Evolutionary conservation across 2,888 invertebrate species (phyloP).

Genomic region (Ennomos erosarius): DNA sequence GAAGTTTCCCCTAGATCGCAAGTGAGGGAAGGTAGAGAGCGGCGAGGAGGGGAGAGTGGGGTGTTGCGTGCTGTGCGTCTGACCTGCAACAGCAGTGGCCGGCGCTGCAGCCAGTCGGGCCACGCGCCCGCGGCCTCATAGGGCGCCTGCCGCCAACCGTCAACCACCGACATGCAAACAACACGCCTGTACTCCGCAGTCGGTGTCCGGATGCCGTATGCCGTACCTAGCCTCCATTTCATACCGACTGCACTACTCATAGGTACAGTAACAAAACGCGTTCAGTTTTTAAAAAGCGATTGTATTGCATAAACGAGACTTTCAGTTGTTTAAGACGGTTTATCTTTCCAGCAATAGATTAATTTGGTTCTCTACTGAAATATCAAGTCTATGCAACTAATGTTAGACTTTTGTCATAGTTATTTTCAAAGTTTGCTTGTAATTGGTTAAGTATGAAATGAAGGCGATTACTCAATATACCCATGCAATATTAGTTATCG

Average conservation of each 20-base stretch:
- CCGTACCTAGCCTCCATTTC: slow-evolving; percentile 46
- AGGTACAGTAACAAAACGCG: background rate
- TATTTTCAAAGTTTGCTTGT: background rate
- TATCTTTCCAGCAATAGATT: background rate
- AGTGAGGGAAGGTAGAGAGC: background rate
- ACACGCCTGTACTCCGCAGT: slow-evolving; percentile 72
- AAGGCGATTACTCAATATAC: slow-evolving; percentile 59
- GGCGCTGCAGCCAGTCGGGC: slow-evolving; percentile 87
- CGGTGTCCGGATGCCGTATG: slow-evolving; percentile 45
- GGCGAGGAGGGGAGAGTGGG: slow-evolving; percentile 16
- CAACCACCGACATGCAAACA: slow-evolving; percentile 82
- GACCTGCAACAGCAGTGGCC: slow-evolving; percentile 95
- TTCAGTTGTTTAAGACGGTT: background rate
- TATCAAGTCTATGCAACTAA: slow-evolving; percentile 5
- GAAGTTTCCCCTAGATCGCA: no score
- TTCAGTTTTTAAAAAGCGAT: background rate
- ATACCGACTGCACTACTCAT: slow-evolving; percentile 19
- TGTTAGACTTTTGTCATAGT: background rate
- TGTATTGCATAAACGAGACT: slow-evolving; percentile 7
- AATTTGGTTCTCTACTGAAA: background rate
- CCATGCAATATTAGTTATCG: slow-evolving; percentile 82
- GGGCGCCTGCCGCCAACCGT: slow-evolving; percentile 78
- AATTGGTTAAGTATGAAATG: slow-evolving; percentile 45
- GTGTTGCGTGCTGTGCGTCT: slow-evolving; percentile 62
- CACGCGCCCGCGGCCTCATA: slow-evolving; percentile 74